Evolutionary conservation across 2,797 vertebrate species (phyloP), one percentile per base, ranked within the genome.

Genomic region (Sciurus vulgaris): DNA sequence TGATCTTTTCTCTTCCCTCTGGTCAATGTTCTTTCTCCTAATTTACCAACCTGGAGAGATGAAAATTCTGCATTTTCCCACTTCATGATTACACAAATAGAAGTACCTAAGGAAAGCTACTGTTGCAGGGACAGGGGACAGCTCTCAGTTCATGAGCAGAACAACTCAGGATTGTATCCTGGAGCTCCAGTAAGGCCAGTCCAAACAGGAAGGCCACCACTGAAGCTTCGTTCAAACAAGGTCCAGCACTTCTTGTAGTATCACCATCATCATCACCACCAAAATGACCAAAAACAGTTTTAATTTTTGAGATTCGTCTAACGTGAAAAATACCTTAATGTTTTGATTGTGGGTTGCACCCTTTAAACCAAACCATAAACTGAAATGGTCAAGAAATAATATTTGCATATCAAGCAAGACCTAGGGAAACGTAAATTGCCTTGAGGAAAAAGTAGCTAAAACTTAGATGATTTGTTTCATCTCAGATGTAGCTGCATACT

Each of bases 381-480:
- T 2, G 28, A 90, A 18, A 8, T 86, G 20, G 56, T 73, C 44
- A n/a, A 61, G 63, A 94, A 78, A 65, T 13, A 89, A 28, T 38
- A 59, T 76, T 41, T 76, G 67, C 89, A 95, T 76, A 93, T 74
- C 35, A 74, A 30, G 18, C 13, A 49, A 84, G 49, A 61, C 26
- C 51, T 81, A 56, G 26, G 54, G 51, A 89, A 93, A 89, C 38
- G 59, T 63, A 59, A 69, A 81, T 22, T 91, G 14, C 41, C 49
- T 69, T 65, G 54, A 59, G 65, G 67, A 63, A 28, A 30, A 95
- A 94, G 49, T 63, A 47, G 41, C 73, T 85, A 79, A 70, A 87
- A 74, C 54, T 70, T n/a, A 65, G 41, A 59, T 38, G 10, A 84
- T 91, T 89, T 72, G 10, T 81, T 81, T 89, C 28, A 85, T 94